Evolutionary conservation across 2,888 invertebrate species (phyloP).

Genomic region (Ectemnius continuus): DNA sequence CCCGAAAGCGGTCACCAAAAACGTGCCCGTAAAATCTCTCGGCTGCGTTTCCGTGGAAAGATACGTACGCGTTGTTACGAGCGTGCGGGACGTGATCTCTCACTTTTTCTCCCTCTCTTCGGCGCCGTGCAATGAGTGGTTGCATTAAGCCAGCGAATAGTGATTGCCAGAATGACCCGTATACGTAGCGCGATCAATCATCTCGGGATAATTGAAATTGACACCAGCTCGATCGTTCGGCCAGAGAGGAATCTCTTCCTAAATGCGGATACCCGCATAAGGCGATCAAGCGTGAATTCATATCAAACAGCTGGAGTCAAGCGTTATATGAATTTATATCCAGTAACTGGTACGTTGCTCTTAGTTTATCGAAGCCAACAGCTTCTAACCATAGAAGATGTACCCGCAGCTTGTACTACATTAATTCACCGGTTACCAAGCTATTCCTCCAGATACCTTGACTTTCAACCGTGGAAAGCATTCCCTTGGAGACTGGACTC

Average conservation of each 20-base stretch:
- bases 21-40: constrained; percentile 47
- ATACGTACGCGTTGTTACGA: constrained; percentile 28
- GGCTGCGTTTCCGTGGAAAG: constrained; percentile 23
- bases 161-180: constrained; percentile 50
- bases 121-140: background rate
- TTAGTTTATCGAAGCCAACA: no score
- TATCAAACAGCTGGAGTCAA: constrained; percentile 21
- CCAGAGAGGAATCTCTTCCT: constrained; percentile 14
- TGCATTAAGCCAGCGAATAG: constrained; percentile 25
- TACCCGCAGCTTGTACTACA: no score
- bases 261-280: constrained; percentile 42
- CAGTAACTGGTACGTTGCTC: constrained; percentile 35
- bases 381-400: no score
- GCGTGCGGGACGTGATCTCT: constrained; percentile 37
- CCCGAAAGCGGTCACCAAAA: constrained; percentile 52
- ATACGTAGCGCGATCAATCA: constrained; percentile 52
- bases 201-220: constrained; percentile 57
- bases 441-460: no score
- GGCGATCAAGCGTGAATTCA: background rate
- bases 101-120: background rate
- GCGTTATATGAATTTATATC: constrained; percentile 60
- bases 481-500: no score
- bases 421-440: no score
- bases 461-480: no score
- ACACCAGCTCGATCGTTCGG: constrained; percentile 39